A percentile compares a stretch with the other conserved stretches of the same genome.
Evolutionary conservation across 2,797 vertebrate species (phyloP).

Genomic region (Platyrinchus mystaceus): DNA sequence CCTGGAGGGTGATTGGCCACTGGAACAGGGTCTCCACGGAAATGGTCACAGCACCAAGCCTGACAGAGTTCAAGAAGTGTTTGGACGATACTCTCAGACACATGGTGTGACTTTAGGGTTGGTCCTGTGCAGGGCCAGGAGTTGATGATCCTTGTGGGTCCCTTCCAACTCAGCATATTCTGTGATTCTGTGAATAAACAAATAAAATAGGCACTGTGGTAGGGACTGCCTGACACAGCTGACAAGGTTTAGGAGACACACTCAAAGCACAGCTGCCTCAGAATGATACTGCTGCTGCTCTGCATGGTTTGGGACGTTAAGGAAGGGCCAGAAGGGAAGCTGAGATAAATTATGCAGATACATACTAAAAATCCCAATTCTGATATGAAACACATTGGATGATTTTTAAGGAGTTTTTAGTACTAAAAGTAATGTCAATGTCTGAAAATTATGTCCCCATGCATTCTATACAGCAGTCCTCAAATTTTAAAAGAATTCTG

Average conservation of each 20-base stretch:
- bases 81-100: background rate
- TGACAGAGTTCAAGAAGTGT: no score
- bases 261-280: background rate
- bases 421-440: background rate
- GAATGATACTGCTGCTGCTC: background rate
- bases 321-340: background rate
- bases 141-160: background rate
- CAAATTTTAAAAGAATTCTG: background rate
- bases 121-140: background rate
- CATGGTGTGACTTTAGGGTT: background rate
- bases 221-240: background rate
- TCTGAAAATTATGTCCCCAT: background rate
- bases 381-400: background rate
- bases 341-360: background rate
- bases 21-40: no score
- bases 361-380: background rate
- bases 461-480: background rate
- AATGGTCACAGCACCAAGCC: no score
- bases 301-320: background rate
- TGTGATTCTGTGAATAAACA: background rate
- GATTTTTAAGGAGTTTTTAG: background rate
- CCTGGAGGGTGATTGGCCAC: no score
- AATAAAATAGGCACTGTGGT: background rate
- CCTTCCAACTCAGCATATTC: background rate
- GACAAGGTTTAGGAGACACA: background rate